Evolutionary conservation across 1,140 invertebrate species (phyloP).

Genomic region (Neuroterus valhalla): DNA sequence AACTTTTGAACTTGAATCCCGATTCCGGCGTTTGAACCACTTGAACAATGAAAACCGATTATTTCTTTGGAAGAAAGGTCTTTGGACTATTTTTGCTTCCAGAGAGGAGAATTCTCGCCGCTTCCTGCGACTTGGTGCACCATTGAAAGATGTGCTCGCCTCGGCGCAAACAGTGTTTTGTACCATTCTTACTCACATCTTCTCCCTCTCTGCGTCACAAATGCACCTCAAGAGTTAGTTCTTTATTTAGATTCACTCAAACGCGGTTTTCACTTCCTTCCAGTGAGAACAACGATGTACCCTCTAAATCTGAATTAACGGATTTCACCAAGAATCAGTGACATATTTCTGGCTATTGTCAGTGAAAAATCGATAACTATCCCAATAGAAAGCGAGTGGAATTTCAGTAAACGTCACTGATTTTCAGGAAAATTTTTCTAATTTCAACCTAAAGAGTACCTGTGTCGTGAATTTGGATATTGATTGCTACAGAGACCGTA

Average conservation of each 20-base stretch:
- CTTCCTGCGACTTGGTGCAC: constrained; percentile 42
- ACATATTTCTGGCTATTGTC: too few species aligned
- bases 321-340: too few species aligned
- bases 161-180: constrained; percentile 51
- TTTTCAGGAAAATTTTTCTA: too few species aligned
- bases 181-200: constrained; percentile 64
- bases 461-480: too few species aligned
- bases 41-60: constrained; percentile 66
- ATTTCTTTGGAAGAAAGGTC: constrained; percentile 41
- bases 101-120: constrained; percentile 25
- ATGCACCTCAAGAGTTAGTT: constrained; percentile 41
- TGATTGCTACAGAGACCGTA: too few species aligned
- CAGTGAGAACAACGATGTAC: constrained; percentile 19
- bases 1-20: constrained; percentile 34
- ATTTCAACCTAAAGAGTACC: too few species aligned
- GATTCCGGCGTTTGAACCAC: constrained; percentile 64
- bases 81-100: constrained; percentile 49
- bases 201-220: constrained; percentile 38
- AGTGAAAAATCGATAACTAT: too few species aligned
- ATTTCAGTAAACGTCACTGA: too few species aligned
- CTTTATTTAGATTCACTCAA: constrained; percentile 65
- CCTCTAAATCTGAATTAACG: too few species aligned
- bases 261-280: constrained; percentile 53
- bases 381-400: too few species aligned
- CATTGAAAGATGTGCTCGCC: constrained; percentile 52